phyloP scores from a whole-genome alignment of 2,888 invertebrate genomes.

The Chalcosyrphus nemorum region DNA sequence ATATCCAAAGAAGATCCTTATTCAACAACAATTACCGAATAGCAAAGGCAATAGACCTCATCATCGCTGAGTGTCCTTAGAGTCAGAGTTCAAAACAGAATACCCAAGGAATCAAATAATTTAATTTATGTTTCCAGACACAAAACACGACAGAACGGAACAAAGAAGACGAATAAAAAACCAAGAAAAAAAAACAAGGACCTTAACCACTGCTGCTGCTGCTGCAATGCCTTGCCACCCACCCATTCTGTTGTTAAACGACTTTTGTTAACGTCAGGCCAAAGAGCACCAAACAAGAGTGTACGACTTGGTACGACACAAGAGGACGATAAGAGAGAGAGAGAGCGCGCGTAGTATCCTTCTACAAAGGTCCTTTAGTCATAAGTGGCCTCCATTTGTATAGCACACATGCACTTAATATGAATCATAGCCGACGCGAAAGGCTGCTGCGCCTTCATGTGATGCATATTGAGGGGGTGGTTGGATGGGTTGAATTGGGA shows the following conservation, averaged over 20 bases:
- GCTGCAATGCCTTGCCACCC: no score
- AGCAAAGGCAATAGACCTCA: constrained; percentile 62
- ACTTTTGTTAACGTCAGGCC: constrained; percentile 62
- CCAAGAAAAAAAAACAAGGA: constrained; percentile 25
- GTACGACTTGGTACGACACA: constrained; percentile 5
- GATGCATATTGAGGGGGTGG: constrained; percentile 24
- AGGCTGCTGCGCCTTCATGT: constrained; percentile 8
- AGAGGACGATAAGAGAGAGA: background rate
- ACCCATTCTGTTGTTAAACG: constrained; percentile 61
- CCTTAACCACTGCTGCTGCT: constrained; percentile 32
- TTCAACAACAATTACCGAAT: constrained; percentile 39
- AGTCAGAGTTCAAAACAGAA: constrained; percentile 31
- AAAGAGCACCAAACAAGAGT: constrained; percentile 22
- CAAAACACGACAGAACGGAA: constrained; percentile 45
- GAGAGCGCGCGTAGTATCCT: constrained; percentile 43
- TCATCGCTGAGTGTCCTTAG: constrained; percentile 59
- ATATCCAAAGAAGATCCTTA: constrained; percentile 1
- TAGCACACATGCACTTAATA: constrained; percentile 44
- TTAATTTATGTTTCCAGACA: constrained; percentile 69
- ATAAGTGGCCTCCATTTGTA: constrained; percentile 70
- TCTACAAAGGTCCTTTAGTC: constrained; percentile 59
- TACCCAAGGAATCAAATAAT: constrained; percentile 64
- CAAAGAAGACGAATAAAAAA: constrained; percentile 29
- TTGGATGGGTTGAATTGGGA: no score
- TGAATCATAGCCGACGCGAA: constrained; percentile 54